A percentile compares a stretch with the other conserved stretches of the same genome.
Conservation (phyloP, 2,888 invertebrate species). For the Caenorhabditis sp. region DNA sequence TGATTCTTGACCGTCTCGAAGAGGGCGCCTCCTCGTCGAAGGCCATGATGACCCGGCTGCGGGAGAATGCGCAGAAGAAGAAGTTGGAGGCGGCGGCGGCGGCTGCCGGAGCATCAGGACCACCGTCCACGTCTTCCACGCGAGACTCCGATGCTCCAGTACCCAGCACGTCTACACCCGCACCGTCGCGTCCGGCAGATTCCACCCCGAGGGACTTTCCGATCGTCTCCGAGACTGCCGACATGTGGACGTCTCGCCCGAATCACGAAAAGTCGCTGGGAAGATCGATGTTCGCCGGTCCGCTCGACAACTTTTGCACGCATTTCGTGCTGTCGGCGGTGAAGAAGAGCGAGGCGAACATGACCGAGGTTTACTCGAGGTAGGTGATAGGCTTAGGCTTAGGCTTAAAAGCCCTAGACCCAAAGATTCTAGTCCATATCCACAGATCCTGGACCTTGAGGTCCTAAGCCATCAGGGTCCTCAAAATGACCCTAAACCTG, state of each 20-base stretch:
- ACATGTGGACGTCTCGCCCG: conserved; percentile 44
- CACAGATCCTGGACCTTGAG: too few relatives aligned
- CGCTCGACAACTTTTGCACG: conserved; percentile 74
- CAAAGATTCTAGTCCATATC: too few relatives aligned
- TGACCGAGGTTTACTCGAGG: conserved; percentile 64
- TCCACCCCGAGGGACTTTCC: conserved; percentile 17
- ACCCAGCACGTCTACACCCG: background rate
- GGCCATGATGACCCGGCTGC: background rate
- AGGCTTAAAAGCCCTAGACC: background rate
- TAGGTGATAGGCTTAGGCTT: background rate
- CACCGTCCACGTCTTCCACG: too few relatives aligned
- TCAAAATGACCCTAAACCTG: too few relatives aligned
- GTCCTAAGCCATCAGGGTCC: too few relatives aligned
- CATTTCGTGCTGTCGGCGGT: conserved; percentile 80
- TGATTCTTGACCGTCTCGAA: background rate
- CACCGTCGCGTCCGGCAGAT: too few relatives aligned
- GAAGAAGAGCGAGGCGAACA: conserved; percentile 61
- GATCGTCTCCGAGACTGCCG: conserved; percentile 9
- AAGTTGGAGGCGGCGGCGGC: background rate
- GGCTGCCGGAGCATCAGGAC: background rate
- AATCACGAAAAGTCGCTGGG: conserved; percentile 68
- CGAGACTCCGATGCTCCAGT: too few relatives aligned
- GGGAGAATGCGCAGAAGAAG: background rate
- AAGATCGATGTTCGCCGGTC: conserved; percentile 78
- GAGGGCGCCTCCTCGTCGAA: background rate